Base-by-base conservation (phyloP, 2,113 vertebrate genomes). In the Delphinapterus leucas region DNA sequence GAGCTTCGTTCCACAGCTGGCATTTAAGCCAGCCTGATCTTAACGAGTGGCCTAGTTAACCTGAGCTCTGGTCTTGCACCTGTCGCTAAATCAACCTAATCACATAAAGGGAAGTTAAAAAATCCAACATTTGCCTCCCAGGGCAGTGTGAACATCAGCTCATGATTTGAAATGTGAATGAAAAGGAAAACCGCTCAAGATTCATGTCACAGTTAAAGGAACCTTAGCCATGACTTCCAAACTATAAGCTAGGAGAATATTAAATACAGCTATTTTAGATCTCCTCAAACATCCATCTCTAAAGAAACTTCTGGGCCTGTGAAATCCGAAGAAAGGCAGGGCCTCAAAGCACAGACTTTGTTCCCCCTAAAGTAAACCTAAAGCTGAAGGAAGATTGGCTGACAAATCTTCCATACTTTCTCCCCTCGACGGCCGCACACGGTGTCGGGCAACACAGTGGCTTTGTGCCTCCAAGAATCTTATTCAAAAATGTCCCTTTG, bases 171-270 rank as follows among this genome's bases (percentile, higher is more conserved):
- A 89, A 67, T 28, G 38, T 33, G 67, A 93, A 82, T 81, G 61
- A 60, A 58, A 13, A 86, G 17, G n/a, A 60, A 92, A 67, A 28
- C 7, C 6, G 7, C 91, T 88, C 88, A 70, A 15, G 79, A 88
- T 44, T 85, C 76, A 73, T 23, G 21, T 90, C 84, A 94, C 20
- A 61, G 60, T 61, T 88, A 65, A 95, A 94, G 82, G 44, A 85
- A 81, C 17, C 83, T 67, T 28, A 92, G 61, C 65, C 61, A 41
- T 28, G 10, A 79, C 67, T 95, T 74, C 85, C 63, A 77, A 55
- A 68, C n/a, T 18, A 49, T 44, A 68, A 79, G 68, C 89, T 33
- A 61, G 33, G 3, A 81, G 38, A 93, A 83, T 47, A 93, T 91
- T 70, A 81, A 79, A 65, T 31, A 44, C 5, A 38, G 33, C n/a